Percentiles rank a stretch among this genome's conserved stretches.
These are phyloP conservation scores for Phrixothrix hirtus DNA, from an alignment of 2,888 invertebrate genomes.

Conservation along the genomic window DNA sequence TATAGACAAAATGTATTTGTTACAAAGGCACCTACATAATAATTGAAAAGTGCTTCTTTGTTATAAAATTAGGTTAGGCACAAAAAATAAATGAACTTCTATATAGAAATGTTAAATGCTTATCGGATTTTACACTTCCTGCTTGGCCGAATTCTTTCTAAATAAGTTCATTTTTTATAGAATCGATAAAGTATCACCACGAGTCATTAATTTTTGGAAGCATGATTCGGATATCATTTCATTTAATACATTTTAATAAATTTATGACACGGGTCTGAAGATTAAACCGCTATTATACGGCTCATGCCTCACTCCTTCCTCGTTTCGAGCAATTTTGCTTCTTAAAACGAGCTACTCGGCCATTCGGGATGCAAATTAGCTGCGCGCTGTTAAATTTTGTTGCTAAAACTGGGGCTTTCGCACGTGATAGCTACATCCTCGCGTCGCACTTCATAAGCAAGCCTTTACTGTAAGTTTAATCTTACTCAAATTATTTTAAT, in stretches of 20 bases:
- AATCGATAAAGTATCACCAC: conserved; percentile 30
- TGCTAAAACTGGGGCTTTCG: conserved; percentile 46
- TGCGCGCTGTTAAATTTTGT: conserved; percentile 52
- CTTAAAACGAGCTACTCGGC: conserved; percentile 48
- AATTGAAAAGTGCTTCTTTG: too few relatives aligned
- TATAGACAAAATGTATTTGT: too few relatives aligned
- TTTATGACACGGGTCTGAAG: conserved; percentile 52
- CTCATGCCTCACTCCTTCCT: conserved; percentile 49
- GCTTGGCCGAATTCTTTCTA: not conserved
- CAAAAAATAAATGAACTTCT: not conserved
- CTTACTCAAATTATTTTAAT: conserved; percentile 37
- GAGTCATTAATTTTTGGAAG: conserved; percentile 35
- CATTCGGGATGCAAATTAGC: conserved; percentile 53
- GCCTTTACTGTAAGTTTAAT: conserved; percentile 34
- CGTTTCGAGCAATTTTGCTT: conserved; percentile 48
- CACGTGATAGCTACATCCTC: conserved; percentile 46
- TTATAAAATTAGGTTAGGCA: too few relatives aligned
- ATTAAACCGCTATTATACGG: conserved; percentile 55
- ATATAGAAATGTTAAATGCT: not conserved
- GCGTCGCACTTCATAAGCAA: conserved; percentile 43
- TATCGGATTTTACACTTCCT: not conserved
- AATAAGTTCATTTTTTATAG: conserved; percentile 11
- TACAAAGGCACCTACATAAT: too few relatives aligned
- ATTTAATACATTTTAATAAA: conserved; percentile 55
- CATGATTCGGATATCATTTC: conserved; percentile 50